These are phyloP conservation scores for Sycophila texana DNA, from an alignment of 2,888 invertebrate genomes.

Conservation along the genomic window DNA sequence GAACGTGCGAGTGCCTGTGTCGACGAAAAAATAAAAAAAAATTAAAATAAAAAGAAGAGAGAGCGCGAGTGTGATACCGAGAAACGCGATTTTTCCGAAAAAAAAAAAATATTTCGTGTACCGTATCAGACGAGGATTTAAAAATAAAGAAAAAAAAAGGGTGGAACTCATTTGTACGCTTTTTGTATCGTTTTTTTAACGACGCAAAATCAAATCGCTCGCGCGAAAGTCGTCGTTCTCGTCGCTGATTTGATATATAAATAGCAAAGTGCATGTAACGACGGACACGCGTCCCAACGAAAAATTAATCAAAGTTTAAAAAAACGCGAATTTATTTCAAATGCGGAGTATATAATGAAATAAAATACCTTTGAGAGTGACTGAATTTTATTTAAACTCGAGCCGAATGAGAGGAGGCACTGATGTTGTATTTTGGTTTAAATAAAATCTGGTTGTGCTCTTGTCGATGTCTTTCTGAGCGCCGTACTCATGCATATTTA, in stretches of 20 bases:
- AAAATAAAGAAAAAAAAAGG: not conserved
- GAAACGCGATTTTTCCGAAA: conserved; percentile 20
- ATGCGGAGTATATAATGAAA: not conserved
- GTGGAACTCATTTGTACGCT: conserved; percentile 38
- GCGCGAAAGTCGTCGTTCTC: conserved; percentile 10
- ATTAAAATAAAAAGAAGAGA: not conserved
- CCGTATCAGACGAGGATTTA: conserved; percentile 8
- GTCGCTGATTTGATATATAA: conserved; percentile 3
- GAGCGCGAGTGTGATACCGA: not conserved
- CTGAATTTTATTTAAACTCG: conserved; percentile 15
- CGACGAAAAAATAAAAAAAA: not conserved
- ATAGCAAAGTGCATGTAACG: not conserved
- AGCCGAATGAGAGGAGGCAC: not conserved
- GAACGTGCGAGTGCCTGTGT: conserved; percentile 35
- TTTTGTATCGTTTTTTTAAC: conserved; percentile 42
- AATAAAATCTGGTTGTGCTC: not conserved
- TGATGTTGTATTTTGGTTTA: not conserved
- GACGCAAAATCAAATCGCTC: conserved; percentile 22
- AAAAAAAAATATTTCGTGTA: conserved; percentile 26
- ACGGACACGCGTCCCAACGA: not conserved
- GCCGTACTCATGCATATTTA: not conserved
- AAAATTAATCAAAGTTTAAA: conserved; percentile 17
- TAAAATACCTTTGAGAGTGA: not conserved
- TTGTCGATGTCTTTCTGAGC: not conserved
- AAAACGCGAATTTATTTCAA: not conserved